Evolutionary conservation across 1,140 invertebrate genomes (phyloP).

Genomic region (Drosophila navojoa): DNA sequence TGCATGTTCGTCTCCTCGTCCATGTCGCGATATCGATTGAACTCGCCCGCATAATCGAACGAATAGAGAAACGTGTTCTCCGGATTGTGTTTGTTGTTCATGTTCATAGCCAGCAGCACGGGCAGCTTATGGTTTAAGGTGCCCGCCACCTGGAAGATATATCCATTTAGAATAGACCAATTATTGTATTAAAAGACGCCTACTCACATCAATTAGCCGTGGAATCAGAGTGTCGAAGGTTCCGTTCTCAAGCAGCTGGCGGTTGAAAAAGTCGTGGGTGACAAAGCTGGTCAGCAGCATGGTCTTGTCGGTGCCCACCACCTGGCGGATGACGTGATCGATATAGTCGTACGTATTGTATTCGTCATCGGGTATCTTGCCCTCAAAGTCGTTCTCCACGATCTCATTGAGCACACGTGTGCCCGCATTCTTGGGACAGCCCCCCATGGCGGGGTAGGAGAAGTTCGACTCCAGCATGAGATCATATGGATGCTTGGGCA

Average conservation of each 20-base stretch:
- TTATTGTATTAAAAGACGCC: too few relatives aligned
- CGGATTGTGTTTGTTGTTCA: constrained; percentile 81
- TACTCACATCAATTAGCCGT: constrained; percentile 74
- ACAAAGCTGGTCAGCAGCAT: constrained; percentile 81
- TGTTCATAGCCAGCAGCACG: constrained; percentile 73
- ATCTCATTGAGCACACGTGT: constrained; percentile 76
- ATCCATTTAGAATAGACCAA: background rate
- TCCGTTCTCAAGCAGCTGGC: constrained; percentile 74
- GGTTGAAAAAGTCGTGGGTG: constrained; percentile 79
- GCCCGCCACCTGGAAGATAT: constrained; percentile 66
- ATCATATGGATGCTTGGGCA: constrained; percentile 79
- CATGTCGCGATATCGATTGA: constrained; percentile 79
- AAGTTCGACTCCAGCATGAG: constrained; percentile 77
- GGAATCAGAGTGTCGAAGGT: constrained; percentile 75
- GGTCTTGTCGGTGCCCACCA: constrained; percentile 76
- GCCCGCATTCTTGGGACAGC: constrained; percentile 78
- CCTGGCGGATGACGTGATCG: constrained; percentile 72
- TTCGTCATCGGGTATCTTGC: constrained; percentile 76
- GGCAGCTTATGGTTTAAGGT: constrained; percentile 80
- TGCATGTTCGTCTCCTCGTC: constrained; percentile 83
- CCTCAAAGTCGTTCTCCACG: constrained; percentile 78
- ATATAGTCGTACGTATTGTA: constrained; percentile 76
- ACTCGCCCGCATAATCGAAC: constrained; percentile 81
- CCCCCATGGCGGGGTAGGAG: constrained; percentile 79
- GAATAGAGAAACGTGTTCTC: constrained; percentile 79